Conservation (phyloP, 2,797 vertebrate species). For the Eupleurogrammus muticus region DNA sequence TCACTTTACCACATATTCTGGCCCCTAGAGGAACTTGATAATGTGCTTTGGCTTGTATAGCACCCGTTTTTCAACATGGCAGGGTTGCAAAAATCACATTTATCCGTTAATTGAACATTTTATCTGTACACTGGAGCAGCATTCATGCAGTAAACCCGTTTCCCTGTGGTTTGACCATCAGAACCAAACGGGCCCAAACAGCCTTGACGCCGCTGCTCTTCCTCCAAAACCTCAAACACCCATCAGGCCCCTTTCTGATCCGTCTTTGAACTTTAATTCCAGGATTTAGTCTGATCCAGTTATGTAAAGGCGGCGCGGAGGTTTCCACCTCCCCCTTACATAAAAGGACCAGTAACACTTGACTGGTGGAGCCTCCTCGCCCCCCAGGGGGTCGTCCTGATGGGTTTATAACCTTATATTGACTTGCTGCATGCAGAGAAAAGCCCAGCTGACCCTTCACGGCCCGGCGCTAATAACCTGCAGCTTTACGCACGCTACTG, state of each 20-base stretch:
- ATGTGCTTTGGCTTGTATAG: too few relatives aligned
- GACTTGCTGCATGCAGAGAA: constrained; percentile 45
- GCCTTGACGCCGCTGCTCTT: constrained; percentile 15
- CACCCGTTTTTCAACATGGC: too few relatives aligned
- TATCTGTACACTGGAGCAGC: not conserved
- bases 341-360: constrained; percentile 49
- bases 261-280: constrained; percentile 48
- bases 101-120: not conserved
- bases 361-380: constrained; percentile 40
- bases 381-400: constrained; percentile 26
- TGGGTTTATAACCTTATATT: constrained; percentile 48
- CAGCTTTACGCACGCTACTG: not conserved
- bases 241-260: constrained; percentile 17
- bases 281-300: constrained; percentile 44
- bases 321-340: constrained; percentile 33
- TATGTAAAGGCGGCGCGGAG: constrained; percentile 52
- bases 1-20: too few relatives aligned
- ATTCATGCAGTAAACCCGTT: too few relatives aligned
- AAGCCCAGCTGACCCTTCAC: constrained; percentile 10
- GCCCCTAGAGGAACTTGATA: too few relatives aligned
- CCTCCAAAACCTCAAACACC: constrained; percentile 22
- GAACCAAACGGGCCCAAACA: too few relatives aligned
- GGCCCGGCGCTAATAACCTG: constrained; percentile 4
- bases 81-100: not conserved
- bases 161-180: constrained; percentile 17